These are phyloP conservation scores for Athalia circularis DNA, from an alignment of 2,888 invertebrate genomes.

Conservation along the genomic window DNA sequence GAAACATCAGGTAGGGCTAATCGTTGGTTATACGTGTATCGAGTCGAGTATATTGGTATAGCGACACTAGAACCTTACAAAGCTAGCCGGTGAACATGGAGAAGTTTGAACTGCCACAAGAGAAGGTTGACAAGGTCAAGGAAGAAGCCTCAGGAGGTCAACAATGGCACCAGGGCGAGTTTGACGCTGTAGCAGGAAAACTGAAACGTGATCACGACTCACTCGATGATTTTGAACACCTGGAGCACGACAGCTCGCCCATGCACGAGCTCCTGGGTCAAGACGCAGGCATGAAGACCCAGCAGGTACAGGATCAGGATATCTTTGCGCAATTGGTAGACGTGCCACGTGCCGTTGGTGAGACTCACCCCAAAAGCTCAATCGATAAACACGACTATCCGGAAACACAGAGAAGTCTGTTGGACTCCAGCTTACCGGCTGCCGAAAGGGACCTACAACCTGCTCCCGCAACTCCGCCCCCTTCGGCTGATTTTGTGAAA, in stretches of 20 bases:
- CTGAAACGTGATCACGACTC: slow-evolving; percentile 81
- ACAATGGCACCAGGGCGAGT: not conserved
- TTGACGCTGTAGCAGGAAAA: slow-evolving; percentile 50
- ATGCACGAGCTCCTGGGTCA: slow-evolving; percentile 58
- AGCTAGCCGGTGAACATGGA: slow-evolving; percentile 15
- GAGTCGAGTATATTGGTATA: not conserved
- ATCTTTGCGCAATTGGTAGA: slow-evolving; percentile 55
- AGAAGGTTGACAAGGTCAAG: not conserved
- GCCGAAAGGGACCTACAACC: slow-evolving; percentile 54
- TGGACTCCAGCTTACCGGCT: slow-evolving; percentile 59
- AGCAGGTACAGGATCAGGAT: slow-evolving; percentile 15
- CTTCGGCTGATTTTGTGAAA: slow-evolving; percentile 61
- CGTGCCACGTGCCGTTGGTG: slow-evolving; percentile 68
- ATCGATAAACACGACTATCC: slow-evolving; percentile 36
- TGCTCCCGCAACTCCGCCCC: slow-evolving; percentile 67
- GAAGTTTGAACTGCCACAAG: not conserved
- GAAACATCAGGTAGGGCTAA: not conserved
- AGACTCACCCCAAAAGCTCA: slow-evolving; percentile 47
- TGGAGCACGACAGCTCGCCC: slow-evolving; percentile 79
- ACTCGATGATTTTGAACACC: slow-evolving; percentile 84
- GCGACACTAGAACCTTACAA: not conserved
- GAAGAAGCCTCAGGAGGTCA: not conserved
- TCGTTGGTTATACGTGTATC: not conserved
- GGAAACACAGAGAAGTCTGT: slow-evolving; percentile 51
- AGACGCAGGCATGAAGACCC: slow-evolving; percentile 52